A percentile compares a stretch with the other conserved stretches of the same genome.
Evolutionary conservation across 92 coral and sea anemone species (phyloP).

Genomic region (Montipora capitata): DNA sequence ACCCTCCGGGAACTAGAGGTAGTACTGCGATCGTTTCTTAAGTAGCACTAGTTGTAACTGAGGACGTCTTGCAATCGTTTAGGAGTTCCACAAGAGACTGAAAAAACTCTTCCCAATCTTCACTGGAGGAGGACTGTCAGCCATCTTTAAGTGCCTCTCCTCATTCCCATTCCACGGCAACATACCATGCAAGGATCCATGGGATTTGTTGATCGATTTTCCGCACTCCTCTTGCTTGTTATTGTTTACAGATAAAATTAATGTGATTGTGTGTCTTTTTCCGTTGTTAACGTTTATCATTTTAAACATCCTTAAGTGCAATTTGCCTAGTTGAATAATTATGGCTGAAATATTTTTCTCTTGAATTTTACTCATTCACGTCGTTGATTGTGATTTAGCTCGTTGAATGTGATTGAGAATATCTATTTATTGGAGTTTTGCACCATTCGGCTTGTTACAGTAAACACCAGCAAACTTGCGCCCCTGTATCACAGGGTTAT

Average conservation of each 20-base stretch:
- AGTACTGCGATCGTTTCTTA: background rate
- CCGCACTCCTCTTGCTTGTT: conserved; percentile 34
- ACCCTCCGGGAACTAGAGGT: conserved; percentile 10
- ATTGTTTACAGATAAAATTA: conserved; percentile 2
- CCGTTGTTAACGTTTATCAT: conserved; percentile 17
- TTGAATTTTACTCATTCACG: conserved; percentile 37
- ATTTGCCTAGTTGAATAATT: conserved; percentile 21
- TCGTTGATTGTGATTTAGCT: conserved; percentile 33
- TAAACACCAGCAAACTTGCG: too few species aligned
- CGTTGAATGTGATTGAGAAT: conserved; percentile 33
- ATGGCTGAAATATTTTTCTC: conserved; percentile 40
- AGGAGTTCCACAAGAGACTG: background rate
- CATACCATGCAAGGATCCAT: conserved; percentile 12
- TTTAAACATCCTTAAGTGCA: conserved; percentile 34
- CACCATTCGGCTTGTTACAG: background rate
- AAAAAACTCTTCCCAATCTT: background rate
- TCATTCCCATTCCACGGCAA: background rate
- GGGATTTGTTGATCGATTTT: conserved; percentile 35
- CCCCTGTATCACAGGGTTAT: too few species aligned
- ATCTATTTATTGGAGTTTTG: conserved; percentile 19
- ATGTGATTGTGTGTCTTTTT: conserved; percentile 22
- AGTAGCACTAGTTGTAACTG: too few species aligned
- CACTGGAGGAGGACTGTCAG: too few species aligned
- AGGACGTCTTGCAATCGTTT: background rate
- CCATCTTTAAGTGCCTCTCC: background rate